These are phyloP conservation scores for Drosophila bunnanda DNA, from an alignment of 2,888 invertebrate species.

Conservation along the genomic window DNA sequence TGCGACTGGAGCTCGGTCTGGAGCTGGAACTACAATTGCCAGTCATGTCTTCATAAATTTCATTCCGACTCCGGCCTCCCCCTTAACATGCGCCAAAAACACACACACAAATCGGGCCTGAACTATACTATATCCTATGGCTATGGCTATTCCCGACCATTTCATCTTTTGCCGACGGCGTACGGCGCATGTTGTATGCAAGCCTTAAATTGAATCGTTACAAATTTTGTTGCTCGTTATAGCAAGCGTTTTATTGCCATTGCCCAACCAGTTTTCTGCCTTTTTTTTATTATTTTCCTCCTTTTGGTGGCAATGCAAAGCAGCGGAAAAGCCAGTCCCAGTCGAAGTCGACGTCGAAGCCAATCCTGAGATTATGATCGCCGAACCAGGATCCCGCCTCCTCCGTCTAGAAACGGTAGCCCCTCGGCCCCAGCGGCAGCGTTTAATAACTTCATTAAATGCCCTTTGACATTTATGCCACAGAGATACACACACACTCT, in stretches of 20 bases:
- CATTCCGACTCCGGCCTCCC: conserved; percentile 59
- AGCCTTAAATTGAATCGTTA: conserved; percentile 83
- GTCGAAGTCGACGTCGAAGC: conserved; percentile 15
- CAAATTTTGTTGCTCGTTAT: conserved; percentile 83
- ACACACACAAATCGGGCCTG: conserved; percentile 62
- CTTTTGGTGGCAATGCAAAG: conserved; percentile 53
- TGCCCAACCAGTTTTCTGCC: conserved; percentile 74
- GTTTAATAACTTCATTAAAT: conserved; percentile 81
- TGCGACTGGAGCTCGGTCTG: conserved; percentile 13
- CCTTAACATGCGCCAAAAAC: conserved; percentile 65
- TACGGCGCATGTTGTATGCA: conserved; percentile 68
- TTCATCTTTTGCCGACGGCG: conserved; percentile 78
- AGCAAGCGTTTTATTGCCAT: conserved; percentile 81
- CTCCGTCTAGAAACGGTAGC: conserved; percentile 57
- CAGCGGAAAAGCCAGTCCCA: conserved; percentile 19
- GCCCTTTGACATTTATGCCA: conserved; percentile 76
- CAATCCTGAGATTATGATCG: conserved; percentile 69
- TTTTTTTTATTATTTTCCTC: neutral
- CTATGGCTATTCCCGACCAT: conserved; percentile 72
- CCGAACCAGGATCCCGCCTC: conserved; percentile 15
- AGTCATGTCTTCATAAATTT: conserved; percentile 80
- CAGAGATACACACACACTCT: conserved; percentile 29
- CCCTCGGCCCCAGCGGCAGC: conserved; percentile 42
- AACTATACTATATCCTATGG: conserved; percentile 41
- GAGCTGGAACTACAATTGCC: conserved; percentile 72